Evolutionary conservation across 2,797 vertebrate species (phyloP).

Genomic region (Thunnus albacares): DNA sequence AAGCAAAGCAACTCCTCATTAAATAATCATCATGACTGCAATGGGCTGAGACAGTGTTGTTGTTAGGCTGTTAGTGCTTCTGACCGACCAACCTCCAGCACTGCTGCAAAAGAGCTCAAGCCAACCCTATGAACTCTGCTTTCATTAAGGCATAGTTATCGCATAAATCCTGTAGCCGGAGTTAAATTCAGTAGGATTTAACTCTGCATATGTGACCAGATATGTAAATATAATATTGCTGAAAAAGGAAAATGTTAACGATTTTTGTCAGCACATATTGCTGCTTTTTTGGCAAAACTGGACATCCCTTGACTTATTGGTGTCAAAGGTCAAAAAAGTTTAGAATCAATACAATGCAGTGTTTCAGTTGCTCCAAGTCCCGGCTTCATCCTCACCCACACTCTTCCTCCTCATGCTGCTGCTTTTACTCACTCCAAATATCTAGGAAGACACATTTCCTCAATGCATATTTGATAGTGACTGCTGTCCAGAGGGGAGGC

Average conservation of each 20-base stretch:
- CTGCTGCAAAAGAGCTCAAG: conserved; percentile 7
- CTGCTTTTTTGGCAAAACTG: not conserved
- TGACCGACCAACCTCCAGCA: conserved; percentile 45
- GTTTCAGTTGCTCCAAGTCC: conserved; percentile 6
- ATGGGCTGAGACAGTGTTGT: conserved; percentile 52
- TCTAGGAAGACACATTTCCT: conserved; percentile 35
- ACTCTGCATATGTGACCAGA: not conserved
- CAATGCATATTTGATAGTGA: conserved; percentile 56
- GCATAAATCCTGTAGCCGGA: not conserved
- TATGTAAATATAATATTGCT: not conserved
- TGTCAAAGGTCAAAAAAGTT: conserved; percentile 4
- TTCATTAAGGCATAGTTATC: not conserved
- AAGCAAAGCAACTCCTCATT: conserved; percentile 60
- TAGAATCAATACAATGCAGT: not conserved
- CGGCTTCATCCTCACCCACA: not conserved
- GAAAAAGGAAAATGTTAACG: not conserved
- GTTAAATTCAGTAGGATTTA: not conserved
- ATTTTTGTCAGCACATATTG: not conserved
- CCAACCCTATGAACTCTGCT: not conserved
- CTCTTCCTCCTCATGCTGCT: not conserved
- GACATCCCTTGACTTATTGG: not conserved
- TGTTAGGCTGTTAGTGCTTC: conserved; percentile 44
- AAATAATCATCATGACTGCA: conserved; percentile 73
- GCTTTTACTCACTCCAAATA: conserved; percentile 15
- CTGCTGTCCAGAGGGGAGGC: conserved; percentile 19